These are phyloP conservation scores for Thera obeliscata DNA, from an alignment of 2,888 invertebrate genomes.

Conservation along the genomic window DNA sequence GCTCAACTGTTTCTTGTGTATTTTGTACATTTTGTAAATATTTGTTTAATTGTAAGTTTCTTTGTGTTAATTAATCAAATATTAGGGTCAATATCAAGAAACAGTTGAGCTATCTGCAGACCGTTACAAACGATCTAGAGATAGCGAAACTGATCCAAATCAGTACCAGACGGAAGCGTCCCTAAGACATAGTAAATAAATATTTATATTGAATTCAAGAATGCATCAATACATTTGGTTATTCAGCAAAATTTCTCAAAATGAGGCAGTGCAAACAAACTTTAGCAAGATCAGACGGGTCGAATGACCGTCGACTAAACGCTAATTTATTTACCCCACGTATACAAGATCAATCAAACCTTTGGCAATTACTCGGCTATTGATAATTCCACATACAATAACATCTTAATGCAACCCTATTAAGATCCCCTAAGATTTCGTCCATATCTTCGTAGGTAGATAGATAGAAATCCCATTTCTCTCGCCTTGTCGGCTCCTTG, in stretches of 20 bases:
- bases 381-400: conserved; percentile 43
- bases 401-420: conserved; percentile 46
- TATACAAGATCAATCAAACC: conserved; percentile 36
- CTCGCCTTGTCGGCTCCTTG: conserved; percentile 73
- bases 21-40: too few relatives aligned
- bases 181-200: too few relatives aligned
- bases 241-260: background rate
- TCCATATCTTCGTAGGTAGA: conserved; percentile 28
- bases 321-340: conserved; percentile 32
- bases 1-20: too few relatives aligned
- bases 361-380: conserved; percentile 41
- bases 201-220: background rate
- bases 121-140: too few relatives aligned
- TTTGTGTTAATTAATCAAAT: too few relatives aligned
- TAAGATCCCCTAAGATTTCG: conserved; percentile 44
- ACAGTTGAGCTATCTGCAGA: too few relatives aligned
- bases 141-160: too few relatives aligned
- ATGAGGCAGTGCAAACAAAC: conserved; percentile 24
- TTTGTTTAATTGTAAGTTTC: too few relatives aligned
- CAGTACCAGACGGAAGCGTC: too few relatives aligned
- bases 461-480: conserved; percentile 51
- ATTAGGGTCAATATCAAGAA: too few relatives aligned
- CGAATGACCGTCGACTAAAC: conserved; percentile 25
- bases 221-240: background rate
- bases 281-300: conserved; percentile 19